Percentiles rank a stretch among this genome's conserved stretches.
phyloP scores from a whole-genome alignment of 2,113 vertebrate species.

The Cavia aperea region DNA sequence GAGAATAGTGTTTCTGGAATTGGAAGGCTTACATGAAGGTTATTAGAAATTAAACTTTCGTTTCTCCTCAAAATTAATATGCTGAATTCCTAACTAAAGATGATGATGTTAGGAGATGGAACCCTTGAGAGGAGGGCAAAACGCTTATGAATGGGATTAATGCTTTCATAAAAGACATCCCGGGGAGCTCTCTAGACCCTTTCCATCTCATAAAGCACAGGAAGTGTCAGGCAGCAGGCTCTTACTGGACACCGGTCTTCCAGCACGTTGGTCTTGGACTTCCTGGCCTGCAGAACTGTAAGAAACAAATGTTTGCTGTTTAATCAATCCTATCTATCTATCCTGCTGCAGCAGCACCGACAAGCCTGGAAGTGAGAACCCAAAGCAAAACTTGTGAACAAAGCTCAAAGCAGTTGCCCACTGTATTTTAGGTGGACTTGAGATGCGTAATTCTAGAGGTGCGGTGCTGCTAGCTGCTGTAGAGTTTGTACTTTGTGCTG shows the following conservation, averaged over 20 bases:
- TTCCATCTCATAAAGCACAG: not conserved
- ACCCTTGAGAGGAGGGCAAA: not conserved
- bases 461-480: not conserved
- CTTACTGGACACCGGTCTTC: not conserved
- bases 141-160: not conserved
- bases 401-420: not conserved
- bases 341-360: not conserved
- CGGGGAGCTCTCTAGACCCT: not conserved
- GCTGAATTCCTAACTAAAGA: not conserved
- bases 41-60: not conserved
- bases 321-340: too few relatives aligned
- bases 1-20: not conserved
- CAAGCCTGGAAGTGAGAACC: not conserved
- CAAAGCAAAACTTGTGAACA: not conserved
- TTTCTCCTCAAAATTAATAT: not conserved
- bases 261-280: not conserved
- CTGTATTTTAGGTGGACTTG: not conserved
- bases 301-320: not conserved
- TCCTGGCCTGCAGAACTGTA: not conserved
- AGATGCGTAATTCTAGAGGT: not conserved
- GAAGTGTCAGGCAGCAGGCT: not conserved
- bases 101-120: not conserved
- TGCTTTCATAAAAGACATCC: not conserved
- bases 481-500: not conserved
- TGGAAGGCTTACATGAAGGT: not conserved